Evolutionary conservation across 2,888 invertebrate genomes (phyloP), one percentile per base, ranked within the genome.

Genomic region (Himalopsyche kuldschensis): DNA sequence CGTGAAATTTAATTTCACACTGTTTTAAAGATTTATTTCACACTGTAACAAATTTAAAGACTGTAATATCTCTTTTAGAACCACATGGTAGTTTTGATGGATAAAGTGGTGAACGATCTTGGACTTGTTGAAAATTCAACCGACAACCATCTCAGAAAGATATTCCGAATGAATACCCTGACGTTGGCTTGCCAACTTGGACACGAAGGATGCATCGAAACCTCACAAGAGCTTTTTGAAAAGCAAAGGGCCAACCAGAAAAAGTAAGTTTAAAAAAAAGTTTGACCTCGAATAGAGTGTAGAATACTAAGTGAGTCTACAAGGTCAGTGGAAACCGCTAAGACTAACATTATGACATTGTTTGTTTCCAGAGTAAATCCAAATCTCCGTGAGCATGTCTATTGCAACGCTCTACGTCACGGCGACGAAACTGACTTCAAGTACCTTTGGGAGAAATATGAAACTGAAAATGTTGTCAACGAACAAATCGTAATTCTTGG

Each of bases 321-420:
- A 41, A 11, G 41, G 41, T 11, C 11, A 11, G 41, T n/a, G n/a
- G 41, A 41, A 41, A 41, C 41, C 41, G 41, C 11, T 41, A 41
- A 11, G 41, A 41, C 41, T 8, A 8, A 41, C 11, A 41, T 41
- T 5, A 41, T 41, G 41, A 41, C 41, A n/a, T 27, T 20, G 24
- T 69, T 2, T 69, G 15, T 20, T 78, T 83, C 17, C 69, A 82
- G 84, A 41, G 79, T 84, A 30, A 47, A 79, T 47, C 78, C 83
- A 24, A 93, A 95, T 87, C 89, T 94, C 79, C 94, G 95, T 80
- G 89, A 92, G 31, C 92, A 94, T 79, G 95, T 97, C 0, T 97
- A 96, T 89, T 97, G 97, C 88, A 93, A 93, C 27, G 96, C 93
- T 1, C 90, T 97, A 10, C 92, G 94, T n/a, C 88, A 93, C 41